phyloP scores from a whole-genome alignment of 2,113 vertebrate genomes.

The Hiodon tergisus region DNA sequence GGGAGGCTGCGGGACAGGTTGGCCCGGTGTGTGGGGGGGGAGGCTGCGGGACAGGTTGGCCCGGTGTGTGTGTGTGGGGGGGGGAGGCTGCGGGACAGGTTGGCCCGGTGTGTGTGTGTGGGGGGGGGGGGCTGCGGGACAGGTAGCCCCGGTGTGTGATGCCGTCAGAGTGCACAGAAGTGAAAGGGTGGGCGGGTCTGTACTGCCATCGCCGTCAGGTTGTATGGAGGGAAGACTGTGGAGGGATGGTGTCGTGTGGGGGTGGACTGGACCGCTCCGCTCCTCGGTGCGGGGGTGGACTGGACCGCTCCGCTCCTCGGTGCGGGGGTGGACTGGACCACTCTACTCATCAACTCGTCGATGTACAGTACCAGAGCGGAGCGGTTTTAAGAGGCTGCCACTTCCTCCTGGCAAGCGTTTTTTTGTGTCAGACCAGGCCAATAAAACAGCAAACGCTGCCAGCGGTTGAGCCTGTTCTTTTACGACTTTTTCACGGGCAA shows the following conservation, averaged over 20 bases:
- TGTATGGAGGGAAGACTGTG: no score
- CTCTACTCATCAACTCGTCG: not conserved
- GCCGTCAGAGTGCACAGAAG: no score
- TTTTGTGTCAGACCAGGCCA: not conserved
- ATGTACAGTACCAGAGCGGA: not conserved
- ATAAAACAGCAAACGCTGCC: not conserved
- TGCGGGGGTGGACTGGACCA: not conserved
- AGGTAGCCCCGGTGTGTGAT: constrained; percentile 55
- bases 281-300: no score
- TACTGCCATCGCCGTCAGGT: no score
- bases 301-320: no score
- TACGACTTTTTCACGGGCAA: not conserved
- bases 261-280: no score
- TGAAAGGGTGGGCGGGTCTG: not conserved
- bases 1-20: not conserved
- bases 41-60: constrained; percentile 79
- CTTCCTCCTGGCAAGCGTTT: not conserved
- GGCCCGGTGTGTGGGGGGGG: constrained; percentile 37
- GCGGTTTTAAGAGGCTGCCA: not conserved
- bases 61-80: not conserved
- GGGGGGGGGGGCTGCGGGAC: constrained; percentile 76
- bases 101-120: not conserved
- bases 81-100: not conserved
- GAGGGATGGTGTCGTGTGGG: not conserved
- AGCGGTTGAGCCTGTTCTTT: not conserved